Evolutionary conservation across 2,797 vertebrate genomes (phyloP).

Genomic region (Sebastes matsubarae): DNA sequence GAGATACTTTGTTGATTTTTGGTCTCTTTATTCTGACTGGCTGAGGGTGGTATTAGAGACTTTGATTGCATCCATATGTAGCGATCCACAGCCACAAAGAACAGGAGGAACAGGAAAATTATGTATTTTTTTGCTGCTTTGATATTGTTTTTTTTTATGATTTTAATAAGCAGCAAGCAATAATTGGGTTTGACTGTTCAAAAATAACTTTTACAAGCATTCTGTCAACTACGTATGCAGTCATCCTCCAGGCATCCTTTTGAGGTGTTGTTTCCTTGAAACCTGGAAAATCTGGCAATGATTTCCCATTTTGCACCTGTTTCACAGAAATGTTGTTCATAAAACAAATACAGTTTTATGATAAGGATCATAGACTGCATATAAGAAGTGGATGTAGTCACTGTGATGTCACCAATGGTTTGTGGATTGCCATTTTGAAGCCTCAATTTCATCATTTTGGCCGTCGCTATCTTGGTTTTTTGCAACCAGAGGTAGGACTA

Average conservation of each 20-base stretch:
- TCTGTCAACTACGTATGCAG: not conserved
- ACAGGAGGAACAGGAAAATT: not conserved
- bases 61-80: conserved; percentile 6
- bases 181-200: not conserved
- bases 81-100: not conserved
- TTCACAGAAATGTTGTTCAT: not conserved
- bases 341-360: not conserved
- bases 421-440: no score
- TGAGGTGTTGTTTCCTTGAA: not conserved
- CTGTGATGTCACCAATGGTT: no score
- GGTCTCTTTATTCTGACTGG: not conserved
- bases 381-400: no score
- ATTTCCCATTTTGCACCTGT: not conserved
- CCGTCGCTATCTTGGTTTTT: no score
- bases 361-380: no score
- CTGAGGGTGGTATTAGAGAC: not conserved
- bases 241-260: not conserved
- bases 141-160: not conserved
- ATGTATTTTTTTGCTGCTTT: not conserved
- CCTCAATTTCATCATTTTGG: no score
- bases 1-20: not conserved
- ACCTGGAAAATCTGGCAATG: not conserved
- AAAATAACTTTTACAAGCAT: not conserved
- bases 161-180: not conserved
- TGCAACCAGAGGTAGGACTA: no score